These are phyloP conservation scores for Rhimphoctona megacephalus DNA, from an alignment of 2,888 invertebrate genomes.

Conservation along the genomic window DNA sequence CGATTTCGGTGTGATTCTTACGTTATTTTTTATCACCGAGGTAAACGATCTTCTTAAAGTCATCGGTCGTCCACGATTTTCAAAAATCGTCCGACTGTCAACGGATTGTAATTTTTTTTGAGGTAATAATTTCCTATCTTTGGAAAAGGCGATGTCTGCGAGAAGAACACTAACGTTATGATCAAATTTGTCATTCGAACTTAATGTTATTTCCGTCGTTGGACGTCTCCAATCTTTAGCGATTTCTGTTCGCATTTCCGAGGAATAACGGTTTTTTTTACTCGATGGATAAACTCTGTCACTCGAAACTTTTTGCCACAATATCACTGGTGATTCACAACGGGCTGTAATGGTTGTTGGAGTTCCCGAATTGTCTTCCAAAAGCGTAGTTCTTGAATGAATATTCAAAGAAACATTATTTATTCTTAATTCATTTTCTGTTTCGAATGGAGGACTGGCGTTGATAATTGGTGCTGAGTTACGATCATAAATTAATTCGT, in stretches of 20 bases:
- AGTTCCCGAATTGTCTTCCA: neutral
- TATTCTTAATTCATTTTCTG: slow-evolving; percentile 11
- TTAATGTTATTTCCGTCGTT: slow-evolving; percentile 17
- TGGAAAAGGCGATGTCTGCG: slow-evolving; percentile 2
- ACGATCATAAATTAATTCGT: neutral
- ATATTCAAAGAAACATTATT: neutral
- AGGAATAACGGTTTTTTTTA: neutral
- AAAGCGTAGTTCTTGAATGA: neutral
- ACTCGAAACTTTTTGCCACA: slow-evolving; percentile 63
- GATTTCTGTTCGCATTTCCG: neutral
- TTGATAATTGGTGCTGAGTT: slow-evolving; percentile 9
- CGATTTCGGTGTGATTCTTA: slow-evolving; percentile 1
- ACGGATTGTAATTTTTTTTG: neutral
- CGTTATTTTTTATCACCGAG: neutral
- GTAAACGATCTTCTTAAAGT: slow-evolving; percentile 14
- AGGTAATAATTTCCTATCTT: neutral
- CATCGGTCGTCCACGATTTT: neutral
- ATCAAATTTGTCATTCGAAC: slow-evolving; percentile 7
- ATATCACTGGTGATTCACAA: slow-evolving; percentile 30
- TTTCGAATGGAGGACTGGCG: neutral
- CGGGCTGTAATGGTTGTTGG: neutral
- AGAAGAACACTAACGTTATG: slow-evolving; percentile 17
- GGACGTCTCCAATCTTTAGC: neutral
- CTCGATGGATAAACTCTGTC: slow-evolving; percentile 59
- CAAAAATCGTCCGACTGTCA: neutral